Evolutionary conservation across 30 jellyfish, hydroid and myxozoan species (phyloP).

Genomic region (Sanderia malayensis): DNA sequence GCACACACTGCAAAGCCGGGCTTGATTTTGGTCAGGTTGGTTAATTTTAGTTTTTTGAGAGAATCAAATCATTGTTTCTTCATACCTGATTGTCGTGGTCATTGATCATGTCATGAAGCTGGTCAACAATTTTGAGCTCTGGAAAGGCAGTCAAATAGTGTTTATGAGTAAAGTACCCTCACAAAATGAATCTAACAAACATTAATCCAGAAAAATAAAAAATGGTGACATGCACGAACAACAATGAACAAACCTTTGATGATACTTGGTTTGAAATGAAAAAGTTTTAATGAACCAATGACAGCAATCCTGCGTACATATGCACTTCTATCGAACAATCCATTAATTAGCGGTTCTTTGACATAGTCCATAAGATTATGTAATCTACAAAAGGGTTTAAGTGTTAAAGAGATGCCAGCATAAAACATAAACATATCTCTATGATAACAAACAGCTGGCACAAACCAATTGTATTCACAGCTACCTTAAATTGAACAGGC

Average conservation of each 20-base stretch:
- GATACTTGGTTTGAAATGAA: slow-evolving; percentile 50
- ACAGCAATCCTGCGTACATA: slow-evolving; percentile 89
- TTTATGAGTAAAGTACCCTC: no score
- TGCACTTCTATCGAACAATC: slow-evolving; percentile 65
- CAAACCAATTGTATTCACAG: no score
- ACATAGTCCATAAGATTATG: slow-evolving; percentile 55
- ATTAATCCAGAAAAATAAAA: no score
- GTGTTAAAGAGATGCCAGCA: no score
- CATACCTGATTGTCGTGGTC: slow-evolving; percentile 67
- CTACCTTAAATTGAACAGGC: slow-evolving; percentile 82
- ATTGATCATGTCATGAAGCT: slow-evolving; percentile 28
- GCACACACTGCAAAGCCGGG: no score
- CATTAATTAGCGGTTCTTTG: slow-evolving; percentile 65
- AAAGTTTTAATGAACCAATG: slow-evolving; percentile 65
- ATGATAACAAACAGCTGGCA: no score
- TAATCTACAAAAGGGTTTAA: slow-evolving; percentile 48
- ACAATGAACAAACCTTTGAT: slow-evolving; percentile 66
- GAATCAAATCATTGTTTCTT: no score
- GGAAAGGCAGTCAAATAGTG: background rate
- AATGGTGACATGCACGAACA: no score
- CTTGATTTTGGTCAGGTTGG: no score
- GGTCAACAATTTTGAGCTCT: slow-evolving; percentile 29
- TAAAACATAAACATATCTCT: no score
- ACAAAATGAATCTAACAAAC: no score
- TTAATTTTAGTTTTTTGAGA: no score